These are phyloP conservation scores for Itoplectis maculator DNA, from an alignment of 2,888 invertebrate species.

Conservation along the genomic window DNA sequence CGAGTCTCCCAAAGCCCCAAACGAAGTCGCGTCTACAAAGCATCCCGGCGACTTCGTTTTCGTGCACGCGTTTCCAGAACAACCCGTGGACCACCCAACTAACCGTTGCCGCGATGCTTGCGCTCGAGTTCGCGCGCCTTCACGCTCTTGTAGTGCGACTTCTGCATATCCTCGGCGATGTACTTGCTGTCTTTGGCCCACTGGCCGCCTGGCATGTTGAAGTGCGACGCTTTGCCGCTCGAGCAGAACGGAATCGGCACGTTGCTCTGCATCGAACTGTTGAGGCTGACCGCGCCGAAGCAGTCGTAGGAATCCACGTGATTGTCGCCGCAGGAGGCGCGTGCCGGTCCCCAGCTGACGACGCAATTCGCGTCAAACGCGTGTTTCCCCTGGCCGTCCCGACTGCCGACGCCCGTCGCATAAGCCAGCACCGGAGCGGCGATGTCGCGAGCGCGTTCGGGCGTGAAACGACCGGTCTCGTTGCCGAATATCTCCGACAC, in stretches of 20 bases:
- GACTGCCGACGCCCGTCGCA: conserved; percentile 76
- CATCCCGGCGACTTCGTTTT: not conserved
- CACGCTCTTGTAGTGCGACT: conserved; percentile 87
- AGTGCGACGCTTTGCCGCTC: conserved; percentile 85
- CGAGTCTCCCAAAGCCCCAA: not conserved
- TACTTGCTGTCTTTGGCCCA: conserved; percentile 90
- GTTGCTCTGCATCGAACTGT: conserved; percentile 91
- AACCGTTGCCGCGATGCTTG: conserved; percentile 56
- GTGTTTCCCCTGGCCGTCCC: conserved; percentile 77
- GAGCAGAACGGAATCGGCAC: conserved; percentile 89
- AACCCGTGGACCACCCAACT: conserved; percentile 41
- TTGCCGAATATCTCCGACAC: conserved; percentile 88
- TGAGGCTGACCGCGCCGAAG: conserved; percentile 88
- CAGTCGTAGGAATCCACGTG: conserved; percentile 90
- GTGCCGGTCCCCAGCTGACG: conserved; percentile 53
- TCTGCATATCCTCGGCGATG: conserved; percentile 89
- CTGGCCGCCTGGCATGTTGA: conserved; percentile 92
- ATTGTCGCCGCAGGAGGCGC: conserved; percentile 72
- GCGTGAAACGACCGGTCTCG: conserved; percentile 89
- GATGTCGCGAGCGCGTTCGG: conserved; percentile 88
- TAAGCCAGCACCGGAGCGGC: conserved; percentile 87
- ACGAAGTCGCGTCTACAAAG: not conserved
- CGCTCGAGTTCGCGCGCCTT: conserved; percentile 51
- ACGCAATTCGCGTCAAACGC: conserved; percentile 54
- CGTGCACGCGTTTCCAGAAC: not conserved